Evolutionary conservation across 92 coral and sea anemone species (phyloP).

Genomic region (Virgularia gustaviana): DNA sequence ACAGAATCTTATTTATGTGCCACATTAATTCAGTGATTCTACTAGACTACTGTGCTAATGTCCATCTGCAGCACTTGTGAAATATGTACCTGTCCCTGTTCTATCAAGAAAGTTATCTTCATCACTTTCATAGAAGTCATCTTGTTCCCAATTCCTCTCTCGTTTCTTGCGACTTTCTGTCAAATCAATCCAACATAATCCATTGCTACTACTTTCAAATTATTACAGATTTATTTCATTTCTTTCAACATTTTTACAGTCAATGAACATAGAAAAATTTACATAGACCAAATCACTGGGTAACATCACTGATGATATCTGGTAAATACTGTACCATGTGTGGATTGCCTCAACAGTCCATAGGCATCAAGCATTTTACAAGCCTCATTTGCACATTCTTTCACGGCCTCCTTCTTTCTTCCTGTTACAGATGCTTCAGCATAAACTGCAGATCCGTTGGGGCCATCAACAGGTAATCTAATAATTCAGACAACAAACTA

Average conservation of each 20-base stretch:
- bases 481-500: neutral
- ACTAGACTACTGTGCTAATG: no score
- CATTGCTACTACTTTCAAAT: no score
- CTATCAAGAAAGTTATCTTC: slow-evolving; percentile 94
- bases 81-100: slow-evolving; percentile 80
- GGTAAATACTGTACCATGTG: slow-evolving; percentile 67
- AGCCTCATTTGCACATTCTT: slow-evolving; percentile 86
- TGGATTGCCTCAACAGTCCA: slow-evolving; percentile 89
- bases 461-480: slow-evolving; percentile 82
- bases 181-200: neutral
- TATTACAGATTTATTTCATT: no score
- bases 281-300: no score
- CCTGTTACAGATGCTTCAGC: slow-evolving; percentile 93
- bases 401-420: slow-evolving; percentile 87
- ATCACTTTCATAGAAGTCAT: slow-evolving; percentile 96
- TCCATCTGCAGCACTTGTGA: neutral
- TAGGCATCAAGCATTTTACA: slow-evolving; percentile 81
- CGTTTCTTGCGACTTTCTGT: slow-evolving; percentile 87
- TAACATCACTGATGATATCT: neutral
- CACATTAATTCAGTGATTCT: no score
- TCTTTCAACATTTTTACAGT: neutral
- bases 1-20: no score
- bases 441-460: slow-evolving; percentile 83
- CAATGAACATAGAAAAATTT: no score
- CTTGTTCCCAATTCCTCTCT: slow-evolving; percentile 88